Evolutionary conservation across 2,888 invertebrate genomes (phyloP).

Genomic region (Hirtodrosophila duncani): DNA sequence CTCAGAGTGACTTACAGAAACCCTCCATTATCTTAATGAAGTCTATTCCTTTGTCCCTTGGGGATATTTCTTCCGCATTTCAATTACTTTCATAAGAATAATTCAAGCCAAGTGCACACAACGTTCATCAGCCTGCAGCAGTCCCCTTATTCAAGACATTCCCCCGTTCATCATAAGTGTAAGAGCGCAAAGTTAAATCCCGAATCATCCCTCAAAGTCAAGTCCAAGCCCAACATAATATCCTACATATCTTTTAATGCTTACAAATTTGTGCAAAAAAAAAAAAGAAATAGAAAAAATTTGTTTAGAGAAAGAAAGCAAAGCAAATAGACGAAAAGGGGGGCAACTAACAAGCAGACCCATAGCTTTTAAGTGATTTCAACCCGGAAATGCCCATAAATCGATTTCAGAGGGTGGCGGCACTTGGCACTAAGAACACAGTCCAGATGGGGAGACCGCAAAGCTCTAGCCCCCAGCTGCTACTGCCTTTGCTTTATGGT

Average conservation of each 20-base stretch:
- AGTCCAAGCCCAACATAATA: constrained; percentile 7
- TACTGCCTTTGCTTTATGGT: constrained; percentile 52
- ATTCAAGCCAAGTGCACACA: constrained; percentile 41
- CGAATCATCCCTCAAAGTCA: constrained; percentile 38
- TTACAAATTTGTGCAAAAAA: constrained; percentile 63
- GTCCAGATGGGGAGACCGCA: too few relatives aligned
- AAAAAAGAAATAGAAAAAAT: constrained; percentile 15
- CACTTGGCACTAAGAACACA: too few relatives aligned
- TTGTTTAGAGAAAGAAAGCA: constrained; percentile 28
- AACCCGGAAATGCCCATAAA: constrained; percentile 70
- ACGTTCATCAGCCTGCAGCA: constrained; percentile 2
- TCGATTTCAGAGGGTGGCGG: constrained; percentile 52
- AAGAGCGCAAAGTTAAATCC: constrained; percentile 3
- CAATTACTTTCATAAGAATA: constrained; percentile 53
- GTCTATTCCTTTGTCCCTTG: too few relatives aligned
- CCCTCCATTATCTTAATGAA: too few relatives aligned
- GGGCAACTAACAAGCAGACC: constrained; percentile 50
- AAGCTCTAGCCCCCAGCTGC: not conserved
- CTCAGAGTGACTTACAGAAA: too few relatives aligned
- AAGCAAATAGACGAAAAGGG: constrained; percentile 48
- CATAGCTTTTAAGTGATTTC: constrained; percentile 63
- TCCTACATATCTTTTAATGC: constrained; percentile 56
- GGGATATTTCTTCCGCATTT: too few relatives aligned
- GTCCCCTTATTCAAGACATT: not conserved
- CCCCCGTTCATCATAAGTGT: not conserved